These are phyloP conservation scores for Ptychoptera albimana DNA, from an alignment of 2,888 invertebrate species.

Conservation along the genomic window DNA sequence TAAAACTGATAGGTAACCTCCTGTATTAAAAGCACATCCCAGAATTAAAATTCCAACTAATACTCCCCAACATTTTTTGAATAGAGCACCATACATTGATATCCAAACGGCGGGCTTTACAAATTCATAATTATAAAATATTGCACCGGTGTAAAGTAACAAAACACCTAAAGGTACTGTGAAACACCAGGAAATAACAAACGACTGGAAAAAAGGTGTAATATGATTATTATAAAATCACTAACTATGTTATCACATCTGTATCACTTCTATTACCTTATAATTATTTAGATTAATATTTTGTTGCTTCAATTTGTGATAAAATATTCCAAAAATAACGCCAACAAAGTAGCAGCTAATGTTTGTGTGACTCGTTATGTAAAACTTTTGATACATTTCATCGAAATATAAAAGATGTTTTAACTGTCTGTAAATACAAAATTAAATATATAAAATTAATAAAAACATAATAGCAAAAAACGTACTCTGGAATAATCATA, in stretches of 20 bases:
- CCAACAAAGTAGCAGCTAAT: constrained; percentile 31
- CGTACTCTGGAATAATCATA: constrained; percentile 33
- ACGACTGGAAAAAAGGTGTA: not conserved
- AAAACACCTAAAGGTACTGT: constrained; percentile 12
- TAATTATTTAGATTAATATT: not conserved
- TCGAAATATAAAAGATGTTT: constrained; percentile 25
- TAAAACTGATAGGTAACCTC: constrained; percentile 20
- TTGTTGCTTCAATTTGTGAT: constrained; percentile 15
- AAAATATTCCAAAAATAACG: constrained; percentile 29
- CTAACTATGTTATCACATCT: too few species aligned
- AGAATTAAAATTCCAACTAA: constrained; percentile 19
- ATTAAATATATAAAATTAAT: not conserved
- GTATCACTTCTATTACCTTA: too few species aligned
- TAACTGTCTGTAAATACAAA: constrained; percentile 19
- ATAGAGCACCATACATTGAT: constrained; percentile 28
- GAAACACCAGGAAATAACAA: constrained; percentile 7
- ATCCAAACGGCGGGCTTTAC: constrained; percentile 23
- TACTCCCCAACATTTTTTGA: constrained; percentile 26
- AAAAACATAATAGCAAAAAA: not conserved
- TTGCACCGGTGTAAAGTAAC: constrained; percentile 16
- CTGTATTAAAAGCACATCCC: constrained; percentile 20
- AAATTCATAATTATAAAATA: constrained; percentile 22
- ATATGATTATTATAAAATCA: not conserved
- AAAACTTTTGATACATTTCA: constrained; percentile 28
- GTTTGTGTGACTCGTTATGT: constrained; percentile 31